Evolutionary conservation across 64 coral and sea anemone genomes (phyloP).

Genomic region (Montipora foliosa): DNA sequence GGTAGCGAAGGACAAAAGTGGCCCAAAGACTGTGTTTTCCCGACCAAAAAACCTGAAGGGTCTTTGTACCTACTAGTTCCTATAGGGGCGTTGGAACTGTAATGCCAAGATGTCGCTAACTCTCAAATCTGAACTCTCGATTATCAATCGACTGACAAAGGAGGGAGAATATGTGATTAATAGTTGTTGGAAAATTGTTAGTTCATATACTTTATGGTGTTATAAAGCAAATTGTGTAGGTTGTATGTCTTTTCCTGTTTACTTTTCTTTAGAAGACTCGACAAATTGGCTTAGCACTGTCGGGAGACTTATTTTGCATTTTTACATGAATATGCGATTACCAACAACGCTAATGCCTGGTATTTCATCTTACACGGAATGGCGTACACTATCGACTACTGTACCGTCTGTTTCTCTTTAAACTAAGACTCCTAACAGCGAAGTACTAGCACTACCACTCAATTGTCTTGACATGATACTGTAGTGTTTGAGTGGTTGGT

Average conservation of each 20-base stretch:
- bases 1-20: neutral
- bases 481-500: conserved; percentile 17
- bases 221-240: conserved; percentile 42
- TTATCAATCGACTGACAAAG: neutral
- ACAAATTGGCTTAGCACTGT: conserved; percentile 80
- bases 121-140: neutral
- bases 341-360: neutral
- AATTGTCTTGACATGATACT: conserved; percentile 10
- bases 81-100: neutral
- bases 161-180: neutral
- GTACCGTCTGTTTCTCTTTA: neutral
- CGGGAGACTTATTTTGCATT: neutral
- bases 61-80: neutral
- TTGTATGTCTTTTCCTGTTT: conserved; percentile 56
- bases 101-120: neutral
- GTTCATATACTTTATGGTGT: conserved; percentile 1
- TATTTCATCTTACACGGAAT: neutral
- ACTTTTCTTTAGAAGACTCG: conserved; percentile 51
- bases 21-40: neutral
- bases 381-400: neutral
- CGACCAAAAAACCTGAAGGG: neutral
- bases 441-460: neutral
- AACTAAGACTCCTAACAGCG: neutral
- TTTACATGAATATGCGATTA: conserved; percentile 25
- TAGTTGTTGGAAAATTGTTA: neutral